Evolutionary conservation across 1,140 invertebrate genomes (phyloP).

Genomic region (Sitobion miscanthi): DNA sequence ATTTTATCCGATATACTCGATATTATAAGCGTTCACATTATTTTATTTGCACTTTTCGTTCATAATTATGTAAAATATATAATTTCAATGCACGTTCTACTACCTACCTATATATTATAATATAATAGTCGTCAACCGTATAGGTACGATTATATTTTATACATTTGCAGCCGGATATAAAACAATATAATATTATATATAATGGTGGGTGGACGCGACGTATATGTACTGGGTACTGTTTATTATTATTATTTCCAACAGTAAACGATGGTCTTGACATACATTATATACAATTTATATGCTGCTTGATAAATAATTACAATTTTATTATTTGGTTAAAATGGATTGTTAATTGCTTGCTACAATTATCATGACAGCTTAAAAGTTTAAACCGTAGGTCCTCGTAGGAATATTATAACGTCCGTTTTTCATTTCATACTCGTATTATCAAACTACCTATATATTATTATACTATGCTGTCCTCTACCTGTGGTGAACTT

Average conservation of each 20-base stretch:
- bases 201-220: neutral
- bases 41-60: neutral
- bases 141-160: neutral
- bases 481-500: neutral
- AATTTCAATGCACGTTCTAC: neutral
- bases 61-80: neutral
- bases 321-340: neutral
- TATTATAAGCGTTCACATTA: too few relatives aligned
- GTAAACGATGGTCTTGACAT: neutral
- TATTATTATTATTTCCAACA: neutral
- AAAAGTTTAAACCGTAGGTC: neutral
- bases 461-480: too few relatives aligned
- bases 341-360: neutral
- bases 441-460: neutral
- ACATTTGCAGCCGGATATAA: neutral
- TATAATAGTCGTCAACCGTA: neutral
- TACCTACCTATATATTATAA: neutral
- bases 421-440: neutral
- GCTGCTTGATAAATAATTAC: neutral
- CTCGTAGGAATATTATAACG: neutral
- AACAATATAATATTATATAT: neutral
- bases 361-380: neutral
- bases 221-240: neutral
- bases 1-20: too few relatives aligned
- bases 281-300: neutral